These are phyloP conservation scores for Cheilosia pagana DNA, from an alignment of 2,888 invertebrate species.

Conservation along the genomic window DNA sequence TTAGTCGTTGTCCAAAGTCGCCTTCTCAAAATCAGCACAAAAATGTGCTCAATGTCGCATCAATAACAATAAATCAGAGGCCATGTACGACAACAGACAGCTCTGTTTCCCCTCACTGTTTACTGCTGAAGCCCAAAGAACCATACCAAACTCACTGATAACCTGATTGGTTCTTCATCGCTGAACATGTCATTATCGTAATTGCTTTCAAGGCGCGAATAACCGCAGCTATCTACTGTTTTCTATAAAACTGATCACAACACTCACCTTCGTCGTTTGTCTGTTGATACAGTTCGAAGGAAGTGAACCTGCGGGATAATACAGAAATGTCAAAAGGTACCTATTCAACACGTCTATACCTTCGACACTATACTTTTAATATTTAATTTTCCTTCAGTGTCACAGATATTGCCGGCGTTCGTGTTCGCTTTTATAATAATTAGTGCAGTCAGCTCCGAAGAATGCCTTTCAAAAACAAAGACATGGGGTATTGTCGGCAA, in stretches of 20 bases:
- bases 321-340: constrained; percentile 57
- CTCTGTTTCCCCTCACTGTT: not conserved
- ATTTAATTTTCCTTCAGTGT: constrained; percentile 17
- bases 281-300: constrained; percentile 10
- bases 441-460: not conserved
- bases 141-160: not conserved
- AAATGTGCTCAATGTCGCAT: not conserved
- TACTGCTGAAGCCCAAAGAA: not conserved
- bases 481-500: constrained; percentile 80
- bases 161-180: not conserved
- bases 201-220: not conserved
- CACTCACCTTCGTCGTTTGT: not conserved
- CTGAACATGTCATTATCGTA: constrained; percentile 14
- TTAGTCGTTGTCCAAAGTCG: too few species aligned
- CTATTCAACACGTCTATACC: not conserved
- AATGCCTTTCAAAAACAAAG: constrained; percentile 7
- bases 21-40: not conserved
- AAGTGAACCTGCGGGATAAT: not conserved
- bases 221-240: not conserved
- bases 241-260: constrained; percentile 31
- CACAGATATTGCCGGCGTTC: not conserved
- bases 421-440: constrained; percentile 27
- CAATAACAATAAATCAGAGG: not conserved
- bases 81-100: not conserved
- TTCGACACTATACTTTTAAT: not conserved